Evolutionary conservation across 2,888 invertebrate species (phyloP).

Genomic region (Chironomus riparius): DNA sequence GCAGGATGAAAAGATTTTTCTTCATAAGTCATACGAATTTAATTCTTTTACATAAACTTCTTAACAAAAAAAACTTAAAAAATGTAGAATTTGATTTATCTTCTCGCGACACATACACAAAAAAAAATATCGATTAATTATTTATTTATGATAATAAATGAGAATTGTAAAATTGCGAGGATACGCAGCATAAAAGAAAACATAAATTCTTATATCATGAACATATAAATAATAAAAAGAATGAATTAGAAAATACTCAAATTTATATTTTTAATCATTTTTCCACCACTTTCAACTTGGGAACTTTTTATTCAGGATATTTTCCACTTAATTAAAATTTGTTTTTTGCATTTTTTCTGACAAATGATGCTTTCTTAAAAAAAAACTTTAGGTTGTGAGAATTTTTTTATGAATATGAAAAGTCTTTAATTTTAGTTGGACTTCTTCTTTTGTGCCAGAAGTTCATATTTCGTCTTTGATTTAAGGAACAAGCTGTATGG

Average conservation of each 20-base stretch:
- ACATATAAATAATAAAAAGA: slow-evolving; percentile 15
- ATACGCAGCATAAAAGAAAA: neutral
- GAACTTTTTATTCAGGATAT: neutral
- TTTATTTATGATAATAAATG: slow-evolving; percentile 23
- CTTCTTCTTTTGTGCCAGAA: slow-evolving; percentile 55
- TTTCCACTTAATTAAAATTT: neutral
- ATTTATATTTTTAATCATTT: no score
- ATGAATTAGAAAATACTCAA: slow-evolving; percentile 10
- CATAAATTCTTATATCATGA: slow-evolving; percentile 18
- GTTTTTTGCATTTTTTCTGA: neutral
- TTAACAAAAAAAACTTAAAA: neutral
- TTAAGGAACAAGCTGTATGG: slow-evolving; percentile 91
- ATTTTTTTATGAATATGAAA: neutral
- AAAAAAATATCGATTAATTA: slow-evolving; percentile 13
- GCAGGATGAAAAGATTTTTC: neutral
- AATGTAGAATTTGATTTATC: neutral
- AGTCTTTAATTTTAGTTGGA: neutral
- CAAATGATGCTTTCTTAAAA: neutral
- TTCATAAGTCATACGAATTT: no score
- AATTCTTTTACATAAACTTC: no score
- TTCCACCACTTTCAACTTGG: neutral
- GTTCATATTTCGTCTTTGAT: slow-evolving; percentile 91
- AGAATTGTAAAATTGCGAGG: slow-evolving; percentile 4
- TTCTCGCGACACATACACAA: neutral
- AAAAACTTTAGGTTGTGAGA: no score